Evolutionary conservation across 2,888 invertebrate genomes (phyloP).

Genomic region (Tigriopus californicus): DNA sequence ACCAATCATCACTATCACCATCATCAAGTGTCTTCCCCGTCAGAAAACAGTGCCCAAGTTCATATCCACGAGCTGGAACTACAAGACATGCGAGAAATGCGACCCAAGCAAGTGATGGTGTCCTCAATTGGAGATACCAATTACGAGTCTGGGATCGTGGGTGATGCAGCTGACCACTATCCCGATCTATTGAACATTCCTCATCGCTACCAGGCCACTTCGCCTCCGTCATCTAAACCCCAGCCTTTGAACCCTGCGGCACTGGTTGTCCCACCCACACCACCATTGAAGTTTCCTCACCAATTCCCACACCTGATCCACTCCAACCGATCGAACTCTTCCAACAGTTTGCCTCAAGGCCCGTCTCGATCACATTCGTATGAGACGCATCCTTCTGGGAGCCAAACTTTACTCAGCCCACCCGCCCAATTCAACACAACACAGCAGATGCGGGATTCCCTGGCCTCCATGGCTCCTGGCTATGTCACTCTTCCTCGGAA

Average conservation of each 20-base stretch:
- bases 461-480: not conserved
- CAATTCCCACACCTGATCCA: constrained; percentile 12
- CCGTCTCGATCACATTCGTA: not conserved
- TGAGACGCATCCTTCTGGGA: not conserved
- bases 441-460: not conserved
- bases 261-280: not conserved
- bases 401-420: not conserved
- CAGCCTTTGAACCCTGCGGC: constrained; percentile 10
- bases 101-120: not conserved
- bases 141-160: not conserved
- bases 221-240: not conserved
- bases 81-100: too few species aligned
- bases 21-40: too few species aligned
- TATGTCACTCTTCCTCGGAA: not conserved
- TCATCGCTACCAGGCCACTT: not conserved
- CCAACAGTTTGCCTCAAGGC: not conserved
- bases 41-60: too few species aligned
- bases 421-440: not conserved
- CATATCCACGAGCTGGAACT: too few species aligned
- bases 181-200: constrained; percentile 2
- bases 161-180: not conserved
- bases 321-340: not conserved
- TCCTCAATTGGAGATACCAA: not conserved
- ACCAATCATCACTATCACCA: too few species aligned
- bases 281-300: constrained; percentile 4